A percentile compares a stretch with the other conserved stretches of the same genome.
Conservation (phyloP, 2,888 invertebrate genomes). For the Cheiracanthium punctorium region DNA sequence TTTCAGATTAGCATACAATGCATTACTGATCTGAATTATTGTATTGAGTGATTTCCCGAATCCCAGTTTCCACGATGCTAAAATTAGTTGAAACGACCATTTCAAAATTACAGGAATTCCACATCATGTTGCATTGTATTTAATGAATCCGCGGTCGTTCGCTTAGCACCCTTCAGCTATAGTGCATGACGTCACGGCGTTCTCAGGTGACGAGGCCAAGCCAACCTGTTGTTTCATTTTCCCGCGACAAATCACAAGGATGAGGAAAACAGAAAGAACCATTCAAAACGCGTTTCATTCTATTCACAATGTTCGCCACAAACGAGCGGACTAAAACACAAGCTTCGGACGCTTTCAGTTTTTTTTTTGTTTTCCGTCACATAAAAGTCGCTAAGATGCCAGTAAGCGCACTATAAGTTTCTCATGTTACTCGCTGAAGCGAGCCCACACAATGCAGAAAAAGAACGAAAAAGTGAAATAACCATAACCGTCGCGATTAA, state of each 20-base stretch:
- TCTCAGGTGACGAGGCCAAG: conserved; percentile 66
- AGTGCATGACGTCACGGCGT: conserved; percentile 61
- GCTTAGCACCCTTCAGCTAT: conserved; percentile 54
- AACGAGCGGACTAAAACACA: conserved; percentile 17
- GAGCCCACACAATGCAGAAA: conserved; percentile 19
- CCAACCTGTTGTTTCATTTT: conserved; percentile 59
- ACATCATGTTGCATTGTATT: neutral
- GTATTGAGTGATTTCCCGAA: neutral
- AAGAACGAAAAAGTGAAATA: conserved; percentile 7
- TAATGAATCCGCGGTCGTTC: conserved; percentile 38
- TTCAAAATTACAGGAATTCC: conserved; percentile 16
- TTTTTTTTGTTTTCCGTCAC: neutral
- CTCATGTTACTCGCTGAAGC: conserved; percentile 28
- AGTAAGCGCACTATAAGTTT: neutral
- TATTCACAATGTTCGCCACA: conserved; percentile 27
- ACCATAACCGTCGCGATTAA: conserved; percentile 7
- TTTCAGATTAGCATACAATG: too few species aligned
- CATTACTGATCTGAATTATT: neutral
- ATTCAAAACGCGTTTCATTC: conserved; percentile 6
- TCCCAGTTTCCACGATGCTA: neutral
- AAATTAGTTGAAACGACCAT: conserved; percentile 1
- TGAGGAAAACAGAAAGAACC: conserved; percentile 42
- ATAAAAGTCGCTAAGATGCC: neutral
- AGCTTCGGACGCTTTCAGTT: neutral
- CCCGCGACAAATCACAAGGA: conserved; percentile 58